These are phyloP conservation scores for Deilephila porcellus DNA, from an alignment of 2,888 invertebrate genomes.

Conservation along the genomic window DNA sequence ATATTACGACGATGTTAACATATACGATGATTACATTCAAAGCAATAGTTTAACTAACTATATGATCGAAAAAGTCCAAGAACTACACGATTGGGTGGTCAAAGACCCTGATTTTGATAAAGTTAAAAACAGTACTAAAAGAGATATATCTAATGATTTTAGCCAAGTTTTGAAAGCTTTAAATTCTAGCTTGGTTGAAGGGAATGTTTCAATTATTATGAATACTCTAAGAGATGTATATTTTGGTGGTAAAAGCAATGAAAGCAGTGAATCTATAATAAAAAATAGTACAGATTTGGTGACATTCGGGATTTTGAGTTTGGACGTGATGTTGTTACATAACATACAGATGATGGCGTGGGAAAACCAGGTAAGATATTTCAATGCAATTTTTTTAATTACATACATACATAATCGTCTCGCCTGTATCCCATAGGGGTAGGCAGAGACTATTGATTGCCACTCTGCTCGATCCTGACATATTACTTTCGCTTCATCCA, in stretches of 20 bases:
- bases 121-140: conserved; percentile 45
- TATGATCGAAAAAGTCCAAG: conserved; percentile 80
- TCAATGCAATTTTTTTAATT: too few species aligned
- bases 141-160: conserved; percentile 58
- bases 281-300: conserved; percentile 79
- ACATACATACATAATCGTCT: too few species aligned
- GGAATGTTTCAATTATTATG: conserved; percentile 79
- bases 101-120: conserved; percentile 68
- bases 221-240: conserved; percentile 81
- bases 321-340: conserved; percentile 84
- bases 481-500: too few species aligned
- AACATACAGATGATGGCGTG: conserved; percentile 85
- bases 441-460: too few species aligned
- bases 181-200: conserved; percentile 80
- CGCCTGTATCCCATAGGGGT: too few species aligned
- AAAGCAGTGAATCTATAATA: conserved; percentile 62
- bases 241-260: conserved; percentile 69
- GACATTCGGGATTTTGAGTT: conserved; percentile 83
- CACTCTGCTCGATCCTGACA: too few species aligned
- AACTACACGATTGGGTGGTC: conserved; percentile 80
- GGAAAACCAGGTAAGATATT: conserved; percentile 77
- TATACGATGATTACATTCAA: conserved; percentile 79
- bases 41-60: conserved; percentile 79
- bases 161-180: conserved; percentile 74
- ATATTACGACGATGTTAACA: conserved; percentile 74